Conservation (phyloP, 2,888 invertebrate genomes). For the Parasteatoda lunata region DNA sequence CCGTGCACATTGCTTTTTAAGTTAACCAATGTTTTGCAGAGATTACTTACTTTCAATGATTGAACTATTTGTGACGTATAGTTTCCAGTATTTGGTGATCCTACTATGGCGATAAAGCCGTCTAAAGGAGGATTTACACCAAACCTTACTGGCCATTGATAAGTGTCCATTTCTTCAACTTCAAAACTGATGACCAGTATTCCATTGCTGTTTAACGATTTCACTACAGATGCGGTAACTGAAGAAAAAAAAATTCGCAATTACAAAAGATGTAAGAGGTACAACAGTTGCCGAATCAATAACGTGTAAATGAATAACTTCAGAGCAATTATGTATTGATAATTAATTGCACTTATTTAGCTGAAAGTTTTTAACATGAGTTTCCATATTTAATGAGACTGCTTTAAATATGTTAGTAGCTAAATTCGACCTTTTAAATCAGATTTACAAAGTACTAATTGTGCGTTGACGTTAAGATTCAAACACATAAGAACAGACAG, state of each 20-base stretch:
- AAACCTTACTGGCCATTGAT: slow-evolving; percentile 35
- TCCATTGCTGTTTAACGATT: slow-evolving; percentile 1
- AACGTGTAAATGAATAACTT: neutral
- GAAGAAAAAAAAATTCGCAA: neutral
- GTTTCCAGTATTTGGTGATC: neutral
- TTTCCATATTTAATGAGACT: too few relatives aligned
- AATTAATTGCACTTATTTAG: too few relatives aligned
- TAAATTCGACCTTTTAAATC: too few relatives aligned
- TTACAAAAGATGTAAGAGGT: neutral
- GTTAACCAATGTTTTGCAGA: too few relatives aligned
- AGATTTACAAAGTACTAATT: too few relatives aligned
- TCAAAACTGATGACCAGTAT: neutral
- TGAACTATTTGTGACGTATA: neutral
- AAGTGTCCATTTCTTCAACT: neutral
- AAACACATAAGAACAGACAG: too few relatives aligned
- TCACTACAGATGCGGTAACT: slow-evolving; percentile 6
- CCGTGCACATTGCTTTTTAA: too few relatives aligned
- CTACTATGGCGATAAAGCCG: slow-evolving; percentile 8
- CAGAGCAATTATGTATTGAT: too few relatives aligned
- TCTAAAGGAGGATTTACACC: neutral
- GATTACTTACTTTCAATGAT: slow-evolving; percentile 17
- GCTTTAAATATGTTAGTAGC: too few relatives aligned
- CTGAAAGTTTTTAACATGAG: too few relatives aligned
- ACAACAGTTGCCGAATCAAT: neutral
- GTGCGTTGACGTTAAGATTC: too few relatives aligned